A percentile compares a stretch with the other conserved stretches of the same genome.
phyloP scores from a whole-genome alignment of 2,888 invertebrate genomes.

The Tetranychus truncatus region DNA sequence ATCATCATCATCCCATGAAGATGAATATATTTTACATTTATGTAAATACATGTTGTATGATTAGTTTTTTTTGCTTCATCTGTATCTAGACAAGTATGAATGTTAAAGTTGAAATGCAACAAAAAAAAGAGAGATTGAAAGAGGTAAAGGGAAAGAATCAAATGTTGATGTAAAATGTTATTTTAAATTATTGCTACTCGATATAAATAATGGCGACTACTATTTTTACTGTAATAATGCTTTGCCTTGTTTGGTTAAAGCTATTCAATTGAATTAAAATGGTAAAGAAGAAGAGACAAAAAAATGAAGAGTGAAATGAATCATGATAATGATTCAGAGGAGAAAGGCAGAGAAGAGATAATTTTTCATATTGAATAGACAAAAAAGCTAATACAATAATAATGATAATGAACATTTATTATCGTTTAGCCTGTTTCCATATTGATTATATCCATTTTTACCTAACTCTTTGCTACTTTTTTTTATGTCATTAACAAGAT shows the following conservation, averaged over 20 bases:
- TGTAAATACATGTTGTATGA: background rate
- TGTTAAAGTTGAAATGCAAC: background rate
- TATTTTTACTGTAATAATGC: background rate
- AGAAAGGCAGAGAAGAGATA: background rate
- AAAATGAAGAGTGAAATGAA: background rate
- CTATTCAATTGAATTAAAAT: background rate
- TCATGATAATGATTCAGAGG: background rate
- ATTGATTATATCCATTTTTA: no score
- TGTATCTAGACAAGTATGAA: background rate
- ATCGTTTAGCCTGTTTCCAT: no score
- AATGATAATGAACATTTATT: no score
- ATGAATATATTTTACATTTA: background rate
- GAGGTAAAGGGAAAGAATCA: background rate
- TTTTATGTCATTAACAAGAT: no score
- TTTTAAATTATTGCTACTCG: background rate
- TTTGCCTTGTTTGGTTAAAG: background rate
- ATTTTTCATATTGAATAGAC: background rate
- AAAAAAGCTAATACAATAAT: background rate
- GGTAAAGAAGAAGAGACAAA: background rate
- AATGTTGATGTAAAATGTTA: background rate
- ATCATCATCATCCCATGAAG: background rate
- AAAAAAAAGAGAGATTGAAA: background rate
- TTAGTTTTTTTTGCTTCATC: background rate
- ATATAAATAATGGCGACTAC: background rate
- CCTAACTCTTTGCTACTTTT: no score